Evolutionary conservation across 2,888 invertebrate genomes (phyloP), one percentile per base, ranked within the genome.

Genomic region (Balanococcus diminutus): DNA sequence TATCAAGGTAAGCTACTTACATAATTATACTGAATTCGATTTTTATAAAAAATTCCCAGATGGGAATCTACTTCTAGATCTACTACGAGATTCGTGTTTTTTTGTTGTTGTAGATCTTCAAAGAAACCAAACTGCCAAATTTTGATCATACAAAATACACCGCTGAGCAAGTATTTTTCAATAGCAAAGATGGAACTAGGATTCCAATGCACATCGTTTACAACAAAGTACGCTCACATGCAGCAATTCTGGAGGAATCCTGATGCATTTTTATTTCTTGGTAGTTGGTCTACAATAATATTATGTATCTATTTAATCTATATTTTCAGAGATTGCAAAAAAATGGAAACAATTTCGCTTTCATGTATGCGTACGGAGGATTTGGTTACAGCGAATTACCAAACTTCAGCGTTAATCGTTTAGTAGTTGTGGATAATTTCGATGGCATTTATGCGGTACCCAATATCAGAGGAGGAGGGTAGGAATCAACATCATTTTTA

Each of bases 381-480:
- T 99, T 99, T 91, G 98, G 97, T 91, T 94, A 97, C 88, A 95
- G 96, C 90, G 92, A 98, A 88, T 95, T 95, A 89, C 98, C 99
- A 5, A 93, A 93, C 82, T 99, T 99, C 91, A 95, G 96, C 88
- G 93, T 97, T 36, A 94, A 95, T 16, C 92, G 97, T 86, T 91
- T 98, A 39, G 93, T 97, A 87, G 97, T 97, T 90, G 94, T 98
- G 89, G 95, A 97, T 89, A 94, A 96, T 89, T 94, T 98, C 88
- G 92, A 94, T 89, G 98, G 98, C 0, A 92, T 98, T 84, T 92
- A 96, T 87, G 98, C 97, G n/a, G 93, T 97, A 88, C 95, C 98
- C 32, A 99, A 99, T 91, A 94, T 99, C 86, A 92, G 99, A 81
- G 99, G 99, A 84, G 99, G 99, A 89, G 98, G 98, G 96, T 96